phyloP scores from a whole-genome alignment of 2,797 vertebrate genomes.

The Crax fasciolata region DNA sequence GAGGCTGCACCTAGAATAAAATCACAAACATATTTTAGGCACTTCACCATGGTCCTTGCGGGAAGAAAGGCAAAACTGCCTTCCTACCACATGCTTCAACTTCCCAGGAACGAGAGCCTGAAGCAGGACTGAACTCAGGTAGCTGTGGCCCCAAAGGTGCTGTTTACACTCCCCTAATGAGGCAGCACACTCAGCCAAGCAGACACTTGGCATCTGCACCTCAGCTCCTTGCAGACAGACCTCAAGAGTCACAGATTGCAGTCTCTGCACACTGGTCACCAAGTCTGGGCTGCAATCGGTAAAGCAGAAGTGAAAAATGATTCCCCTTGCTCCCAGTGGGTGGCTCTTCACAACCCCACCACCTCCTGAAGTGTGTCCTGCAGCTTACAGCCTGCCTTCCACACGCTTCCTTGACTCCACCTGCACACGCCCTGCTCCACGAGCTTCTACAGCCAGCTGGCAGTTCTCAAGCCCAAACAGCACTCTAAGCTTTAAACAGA shows the following conservation, averaged over 20 bases:
- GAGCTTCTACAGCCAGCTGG: background rate
- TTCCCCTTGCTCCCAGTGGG: accelerated
- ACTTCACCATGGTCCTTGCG: background rate
- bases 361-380: background rate
- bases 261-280: background rate
- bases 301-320: background rate
- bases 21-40: slow-evolving; percentile 8
- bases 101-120: background rate
- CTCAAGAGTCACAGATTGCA: background rate
- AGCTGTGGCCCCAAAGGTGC: background rate
- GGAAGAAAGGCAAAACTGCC: background rate
- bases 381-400: background rate
- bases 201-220: background rate
- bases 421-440: background rate
- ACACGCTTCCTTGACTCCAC: background rate
- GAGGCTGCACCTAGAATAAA: slow-evolving; percentile 86
- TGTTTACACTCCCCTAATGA: background rate
- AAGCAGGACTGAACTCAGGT: background rate
- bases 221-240: background rate
- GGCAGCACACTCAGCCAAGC: background rate
- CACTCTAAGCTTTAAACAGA: background rate
- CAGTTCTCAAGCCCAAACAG: background rate
- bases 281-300: background rate
- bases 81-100: background rate
- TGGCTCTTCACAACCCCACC: background rate